Conservation (phyloP, 2,888 invertebrate genomes). For the Acrobasis repandana region DNA sequence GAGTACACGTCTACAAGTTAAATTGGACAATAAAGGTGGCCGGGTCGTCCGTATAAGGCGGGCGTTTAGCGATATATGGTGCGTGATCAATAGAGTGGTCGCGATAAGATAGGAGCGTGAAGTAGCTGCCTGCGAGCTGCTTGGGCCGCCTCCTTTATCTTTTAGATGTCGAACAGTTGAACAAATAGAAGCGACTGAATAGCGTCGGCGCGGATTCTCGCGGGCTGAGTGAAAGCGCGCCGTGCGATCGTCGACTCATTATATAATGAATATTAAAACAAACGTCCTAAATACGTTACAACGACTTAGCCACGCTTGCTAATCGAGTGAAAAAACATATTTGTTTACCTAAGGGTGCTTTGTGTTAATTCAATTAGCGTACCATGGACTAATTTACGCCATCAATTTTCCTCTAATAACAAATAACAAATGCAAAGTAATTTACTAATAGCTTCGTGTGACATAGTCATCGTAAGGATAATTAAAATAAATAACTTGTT, state of each 20-base stretch:
- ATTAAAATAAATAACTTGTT: constrained; percentile 14
- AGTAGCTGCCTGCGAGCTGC: constrained; percentile 56
- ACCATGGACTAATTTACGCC: constrained; percentile 1
- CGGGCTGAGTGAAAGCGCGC: constrained; percentile 75
- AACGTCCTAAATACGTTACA: constrained; percentile 68
- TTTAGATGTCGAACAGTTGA: constrained; percentile 76
- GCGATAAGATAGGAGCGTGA: constrained; percentile 76
- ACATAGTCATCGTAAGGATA: constrained; percentile 6
- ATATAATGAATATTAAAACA: constrained; percentile 79
- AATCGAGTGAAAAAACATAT: constrained; percentile 30
- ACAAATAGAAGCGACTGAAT: constrained; percentile 75
- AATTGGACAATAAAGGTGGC: constrained; percentile 78
- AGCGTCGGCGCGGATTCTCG: constrained; percentile 75
- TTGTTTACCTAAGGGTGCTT: not conserved
- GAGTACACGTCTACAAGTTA: constrained; percentile 67
- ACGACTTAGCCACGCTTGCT: constrained; percentile 53
- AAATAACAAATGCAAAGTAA: constrained; percentile 8
- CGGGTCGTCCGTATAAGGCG: constrained; percentile 76
- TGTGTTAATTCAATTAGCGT: constrained; percentile 7
- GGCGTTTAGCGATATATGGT: constrained; percentile 75
- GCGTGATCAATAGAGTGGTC: constrained; percentile 77
- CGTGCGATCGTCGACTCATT: constrained; percentile 66
- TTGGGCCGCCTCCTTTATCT: constrained; percentile 76
- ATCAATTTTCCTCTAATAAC: constrained; percentile 11
- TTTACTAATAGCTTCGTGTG: constrained; percentile 8